Evolutionary conservation across 2,113 vertebrate species (phyloP).

Genomic region (Neomonachus schauinslandi): DNA sequence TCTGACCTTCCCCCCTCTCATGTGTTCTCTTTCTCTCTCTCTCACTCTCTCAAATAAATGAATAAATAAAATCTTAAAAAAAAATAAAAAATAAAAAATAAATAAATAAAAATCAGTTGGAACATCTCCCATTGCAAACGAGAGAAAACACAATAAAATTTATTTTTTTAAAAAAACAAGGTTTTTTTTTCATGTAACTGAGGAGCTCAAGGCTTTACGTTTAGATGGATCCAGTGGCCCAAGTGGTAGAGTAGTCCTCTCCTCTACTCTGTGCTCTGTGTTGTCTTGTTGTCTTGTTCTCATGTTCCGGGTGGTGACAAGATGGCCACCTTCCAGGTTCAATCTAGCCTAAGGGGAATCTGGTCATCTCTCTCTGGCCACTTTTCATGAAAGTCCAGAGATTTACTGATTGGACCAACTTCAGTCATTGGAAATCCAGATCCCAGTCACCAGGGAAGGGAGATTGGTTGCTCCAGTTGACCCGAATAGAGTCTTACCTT

Average conservation of each 20-base stretch:
- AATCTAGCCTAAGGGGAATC: neutral
- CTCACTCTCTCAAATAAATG: too few species aligned
- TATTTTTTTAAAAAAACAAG: neutral
- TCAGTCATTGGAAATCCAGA: neutral
- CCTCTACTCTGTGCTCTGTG: neutral
- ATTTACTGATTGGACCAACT: neutral
- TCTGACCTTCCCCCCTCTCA: too few species aligned
- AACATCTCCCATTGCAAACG: neutral
- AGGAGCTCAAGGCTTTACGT: neutral
- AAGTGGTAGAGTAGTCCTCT: neutral
- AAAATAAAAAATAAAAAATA: too few species aligned
- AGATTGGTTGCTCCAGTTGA: neutral
- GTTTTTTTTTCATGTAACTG: neutral
- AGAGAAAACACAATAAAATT: neutral
- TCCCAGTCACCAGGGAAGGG: accelerated
- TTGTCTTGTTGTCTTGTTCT: neutral
- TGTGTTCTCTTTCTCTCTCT: too few species aligned
- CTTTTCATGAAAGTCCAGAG: neutral
- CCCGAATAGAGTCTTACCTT: neutral
- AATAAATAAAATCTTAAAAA: too few species aligned
- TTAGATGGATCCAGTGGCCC: neutral
- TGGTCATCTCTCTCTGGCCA: neutral
- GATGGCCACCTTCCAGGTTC: neutral
- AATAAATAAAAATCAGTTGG: neutral
- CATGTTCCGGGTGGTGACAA: neutral